Conservation (phyloP, 2,797 vertebrate species). For the Tachyglossus aculeatus region DNA sequence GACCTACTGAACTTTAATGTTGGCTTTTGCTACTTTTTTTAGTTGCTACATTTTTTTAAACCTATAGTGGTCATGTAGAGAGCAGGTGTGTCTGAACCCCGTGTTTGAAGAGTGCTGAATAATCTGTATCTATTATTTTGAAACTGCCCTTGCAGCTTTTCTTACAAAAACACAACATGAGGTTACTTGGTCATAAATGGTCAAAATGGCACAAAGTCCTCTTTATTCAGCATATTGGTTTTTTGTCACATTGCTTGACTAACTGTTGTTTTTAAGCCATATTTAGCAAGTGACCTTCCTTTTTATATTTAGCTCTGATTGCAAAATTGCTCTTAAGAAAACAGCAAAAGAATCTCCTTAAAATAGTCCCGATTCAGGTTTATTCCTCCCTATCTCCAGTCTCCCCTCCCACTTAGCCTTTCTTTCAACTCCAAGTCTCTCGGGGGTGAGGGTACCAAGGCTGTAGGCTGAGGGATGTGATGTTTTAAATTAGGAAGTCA, state of each 20-base stretch:
- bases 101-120: not conserved
- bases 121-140: not conserved
- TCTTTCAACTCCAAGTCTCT: too few species aligned
- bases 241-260: not conserved
- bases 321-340: not conserved
- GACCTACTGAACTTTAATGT: not conserved
- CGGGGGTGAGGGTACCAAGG: too few species aligned
- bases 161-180: not conserved
- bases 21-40: not conserved
- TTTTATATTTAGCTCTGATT: not conserved
- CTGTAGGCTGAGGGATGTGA: not conserved
- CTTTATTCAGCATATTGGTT: not conserved
- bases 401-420: not conserved
- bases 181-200: not conserved
- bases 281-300: constrained; percentile 27
- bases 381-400: not conserved
- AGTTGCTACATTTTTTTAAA: not conserved
- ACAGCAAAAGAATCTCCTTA: not conserved
- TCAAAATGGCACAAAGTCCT: not conserved
- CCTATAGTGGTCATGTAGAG: not conserved
- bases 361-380: not conserved
- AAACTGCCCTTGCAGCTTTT: not conserved
- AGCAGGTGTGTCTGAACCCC: not conserved
- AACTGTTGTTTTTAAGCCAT: constrained; percentile 12
- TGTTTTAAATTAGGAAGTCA: not conserved